Base-by-base conservation (phyloP, 2,113 vertebrate species). In the Podarcis muralis region DNA sequence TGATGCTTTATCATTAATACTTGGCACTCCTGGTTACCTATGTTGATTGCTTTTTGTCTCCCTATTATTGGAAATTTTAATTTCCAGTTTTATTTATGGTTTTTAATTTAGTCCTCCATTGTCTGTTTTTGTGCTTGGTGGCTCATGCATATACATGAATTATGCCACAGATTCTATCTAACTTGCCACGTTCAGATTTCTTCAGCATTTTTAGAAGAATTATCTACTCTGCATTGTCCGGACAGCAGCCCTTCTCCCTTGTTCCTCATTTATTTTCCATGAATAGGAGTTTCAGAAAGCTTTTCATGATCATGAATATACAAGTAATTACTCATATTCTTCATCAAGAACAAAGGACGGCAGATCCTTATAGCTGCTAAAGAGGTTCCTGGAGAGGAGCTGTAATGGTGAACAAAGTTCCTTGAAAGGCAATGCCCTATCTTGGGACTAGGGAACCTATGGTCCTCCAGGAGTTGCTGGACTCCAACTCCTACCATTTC, bases 41-140 rank as follows among this genome's bases (percentile, higher is more conserved):
- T 8, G 30, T 75, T 78, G 74, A 89, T 90, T 86, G 74, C n/a
- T 86, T 86, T 62, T 25, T 75, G 87, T 85, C 90, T 86, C 82
- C 30, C 11, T 88, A 43, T 8, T 90, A 74, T 91, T 75, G 69
- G 86, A 81, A 68, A 83, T 48, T 43, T 69, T 85, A 81, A 84
- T 79, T 71, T 82, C 65, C 48, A 48, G 30, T 40, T 76, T 92
- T 18, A 32, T 86, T 91, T 81, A 81, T 69, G 62, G 5, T 79
- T 57, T 77, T 85, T 57, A 86, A 91, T 86, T 75, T 87, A 48
- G 72, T 40, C 65, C 43, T n/a, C 48, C 62, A 62, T 35, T 84
- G n/a, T 88, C 81, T 84, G 65, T 78, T 88, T 62, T 69, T 78
- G 62, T 78, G 65, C 23, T 78, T 80, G n/a, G 74, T 66, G n/a